These are phyloP conservation scores for Rugalucina vietnamica DNA, from an alignment of 2,888 invertebrate species.

Conservation along the genomic window DNA sequence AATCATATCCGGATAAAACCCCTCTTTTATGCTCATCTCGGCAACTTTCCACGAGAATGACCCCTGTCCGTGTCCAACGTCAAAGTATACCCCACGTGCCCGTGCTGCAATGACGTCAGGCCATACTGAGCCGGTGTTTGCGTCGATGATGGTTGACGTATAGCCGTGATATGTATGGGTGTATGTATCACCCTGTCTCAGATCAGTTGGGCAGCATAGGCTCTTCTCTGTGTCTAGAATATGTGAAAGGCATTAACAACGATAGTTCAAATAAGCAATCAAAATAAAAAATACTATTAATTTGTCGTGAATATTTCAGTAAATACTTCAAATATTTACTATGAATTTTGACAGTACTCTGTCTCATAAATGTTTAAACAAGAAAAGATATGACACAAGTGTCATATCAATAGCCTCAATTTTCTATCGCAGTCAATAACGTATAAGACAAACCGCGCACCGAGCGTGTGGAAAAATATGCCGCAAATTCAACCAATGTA, in stretches of 20 bases:
- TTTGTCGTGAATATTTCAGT: not conserved
- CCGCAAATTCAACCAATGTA: no score
- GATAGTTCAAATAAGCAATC: not conserved
- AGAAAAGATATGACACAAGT: no score
- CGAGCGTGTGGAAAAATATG: no score
- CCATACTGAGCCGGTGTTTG: conserved; percentile 47
- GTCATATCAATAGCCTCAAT: no score
- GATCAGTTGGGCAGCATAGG: conserved; percentile 62
- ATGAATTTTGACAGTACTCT: no score
- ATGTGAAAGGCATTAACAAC: not conserved
- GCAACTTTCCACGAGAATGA: conserved; percentile 78
- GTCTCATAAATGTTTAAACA: no score
- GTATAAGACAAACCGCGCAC: no score
- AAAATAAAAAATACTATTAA: not conserved
- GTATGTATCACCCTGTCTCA: conserved; percentile 76
- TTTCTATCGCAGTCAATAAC: no score
- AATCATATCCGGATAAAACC: conserved; percentile 77
- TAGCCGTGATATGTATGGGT: conserved; percentile 77
- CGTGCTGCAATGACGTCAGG: conserved; percentile 72
- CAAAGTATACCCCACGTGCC: conserved; percentile 76
- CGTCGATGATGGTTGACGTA: conserved; percentile 67
- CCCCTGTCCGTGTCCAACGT: conserved; percentile 79
- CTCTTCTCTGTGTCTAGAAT: not conserved
- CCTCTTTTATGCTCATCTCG: conserved; percentile 66
- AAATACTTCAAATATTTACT: no score